Evolutionary conservation across 2,888 invertebrate species (phyloP), one percentile per base, ranked within the genome.

Genomic region (Piscicola geometra): DNA sequence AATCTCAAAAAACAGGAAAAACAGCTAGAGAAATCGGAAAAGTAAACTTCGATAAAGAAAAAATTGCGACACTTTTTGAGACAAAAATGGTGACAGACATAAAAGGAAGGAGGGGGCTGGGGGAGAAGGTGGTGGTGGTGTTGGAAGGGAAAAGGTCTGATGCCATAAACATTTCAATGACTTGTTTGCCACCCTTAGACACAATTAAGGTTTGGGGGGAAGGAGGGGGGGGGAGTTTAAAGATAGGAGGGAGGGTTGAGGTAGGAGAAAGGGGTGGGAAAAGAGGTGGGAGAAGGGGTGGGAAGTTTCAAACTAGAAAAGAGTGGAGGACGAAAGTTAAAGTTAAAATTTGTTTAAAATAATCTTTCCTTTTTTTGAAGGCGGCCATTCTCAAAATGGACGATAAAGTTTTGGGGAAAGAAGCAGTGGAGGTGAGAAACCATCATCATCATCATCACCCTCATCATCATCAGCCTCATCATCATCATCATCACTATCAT

Each of bases 161-260:
- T 86, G 97, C 96, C 64, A 99, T 99, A 81, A 99, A 99, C 86
- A 99, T 99, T 82, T 97, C 97, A n/a, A 93, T 99, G 91, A 99
- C 98, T 32, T 98, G 97, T 85, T 88, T 99, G 79, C 99, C 99
- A 1, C 97, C 97, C 0, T 93, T 97, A 0, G 90, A 96, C 79
- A 93, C 97, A 5, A 99, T 99, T 79, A 98, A 97, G 85, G 60
- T 56, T 56, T n/a, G n/a, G n/a, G n/a, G n/a, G n/a, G n/a, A n/a
- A n/a, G n/a, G n/a, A n/a, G n/a, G n/a, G n/a, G n/a, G n/a, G n/a
- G n/a, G n/a, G n/a, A n/a, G n/a, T n/a, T n/a, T n/a, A n/a, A n/a
- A n/a, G n/a, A n/a, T n/a, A n/a, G n/a, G n/a, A n/a, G n/a, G n/a
- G n/a, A n/a, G n/a, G n/a, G n/a, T n/a, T n/a, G n/a, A n/a, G n/a